Evolutionary conservation across 2,888 invertebrate species (phyloP).

Genomic region (Heliconius erato): DNA sequence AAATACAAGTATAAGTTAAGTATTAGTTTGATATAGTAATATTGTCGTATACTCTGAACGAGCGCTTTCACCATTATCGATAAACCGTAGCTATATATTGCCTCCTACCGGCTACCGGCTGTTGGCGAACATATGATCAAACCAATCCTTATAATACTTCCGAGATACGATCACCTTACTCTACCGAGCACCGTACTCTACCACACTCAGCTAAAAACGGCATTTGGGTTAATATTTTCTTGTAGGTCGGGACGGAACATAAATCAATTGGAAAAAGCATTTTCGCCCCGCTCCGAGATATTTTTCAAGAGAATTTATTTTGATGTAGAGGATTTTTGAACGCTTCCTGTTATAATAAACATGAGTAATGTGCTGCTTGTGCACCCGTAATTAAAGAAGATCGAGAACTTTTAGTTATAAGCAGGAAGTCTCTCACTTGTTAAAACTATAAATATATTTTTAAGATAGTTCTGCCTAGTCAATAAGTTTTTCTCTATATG

Average conservation of each 20-base stretch:
- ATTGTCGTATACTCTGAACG: background rate
- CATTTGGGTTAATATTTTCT: constrained; percentile 37
- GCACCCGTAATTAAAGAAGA: background rate
- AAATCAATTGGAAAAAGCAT: constrained; percentile 43
- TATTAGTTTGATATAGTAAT: background rate
- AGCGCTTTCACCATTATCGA: constrained; percentile 3
- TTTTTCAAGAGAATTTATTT: constrained; percentile 32
- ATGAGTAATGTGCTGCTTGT: constrained; percentile 17
- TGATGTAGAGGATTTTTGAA: constrained; percentile 19
- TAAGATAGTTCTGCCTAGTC: background rate
- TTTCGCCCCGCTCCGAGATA: constrained; percentile 24
- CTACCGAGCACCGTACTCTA: background rate
- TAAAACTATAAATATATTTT: background rate
- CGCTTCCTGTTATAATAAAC: constrained; percentile 19
- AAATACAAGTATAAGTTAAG: background rate
- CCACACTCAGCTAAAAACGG: constrained; percentile 16
- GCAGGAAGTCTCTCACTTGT: background rate
- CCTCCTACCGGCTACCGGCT: constrained; percentile 31
- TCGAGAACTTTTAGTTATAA: constrained; percentile 9
- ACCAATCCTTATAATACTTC: constrained; percentile 30
- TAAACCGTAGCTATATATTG: constrained; percentile 31
- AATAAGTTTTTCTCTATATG: background rate
- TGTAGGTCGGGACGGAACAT: constrained; percentile 30
- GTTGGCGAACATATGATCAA: constrained; percentile 17
- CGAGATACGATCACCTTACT: constrained; percentile 34